These are phyloP conservation scores for Hafferia zeledoni DNA, from an alignment of 2,797 vertebrate species.

Conservation along the genomic window DNA sequence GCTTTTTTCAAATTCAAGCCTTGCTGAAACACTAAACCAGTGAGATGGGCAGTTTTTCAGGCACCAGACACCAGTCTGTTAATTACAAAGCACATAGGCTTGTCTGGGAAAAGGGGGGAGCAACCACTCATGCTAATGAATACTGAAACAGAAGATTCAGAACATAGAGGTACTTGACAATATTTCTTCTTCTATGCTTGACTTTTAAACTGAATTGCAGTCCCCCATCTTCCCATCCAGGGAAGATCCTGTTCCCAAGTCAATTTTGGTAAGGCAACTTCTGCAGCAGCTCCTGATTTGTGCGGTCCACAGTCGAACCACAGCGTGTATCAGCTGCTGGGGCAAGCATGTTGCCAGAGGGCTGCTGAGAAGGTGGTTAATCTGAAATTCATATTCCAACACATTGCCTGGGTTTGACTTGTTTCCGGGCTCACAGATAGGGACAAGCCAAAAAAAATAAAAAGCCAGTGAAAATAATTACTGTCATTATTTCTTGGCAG, in stretches of 20 bases:
- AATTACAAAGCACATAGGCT: neutral
- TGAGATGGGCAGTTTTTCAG: neutral
- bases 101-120: neutral
- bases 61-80: neutral
- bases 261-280: neutral
- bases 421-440: neutral
- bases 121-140: neutral
- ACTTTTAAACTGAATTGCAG: neutral
- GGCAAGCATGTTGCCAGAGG: fast-evolving
- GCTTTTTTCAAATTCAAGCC: conserved; percentile 11
- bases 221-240: neutral
- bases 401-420: neutral
- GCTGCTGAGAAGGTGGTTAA: neutral
- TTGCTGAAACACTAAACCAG: conserved; percentile 30
- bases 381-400: neutral
- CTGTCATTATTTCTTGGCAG: conserved; percentile 18
- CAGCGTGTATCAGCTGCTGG: neutral
- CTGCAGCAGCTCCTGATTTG: neutral
- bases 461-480: conserved; percentile 36
- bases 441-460: neutral
- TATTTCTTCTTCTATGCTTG: neutral
- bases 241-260: neutral
- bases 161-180: neutral
- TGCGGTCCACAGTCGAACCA: neutral
- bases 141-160: neutral